Conservation (phyloP, 2,113 vertebrate genomes). For the Petromus typicus region DNA sequence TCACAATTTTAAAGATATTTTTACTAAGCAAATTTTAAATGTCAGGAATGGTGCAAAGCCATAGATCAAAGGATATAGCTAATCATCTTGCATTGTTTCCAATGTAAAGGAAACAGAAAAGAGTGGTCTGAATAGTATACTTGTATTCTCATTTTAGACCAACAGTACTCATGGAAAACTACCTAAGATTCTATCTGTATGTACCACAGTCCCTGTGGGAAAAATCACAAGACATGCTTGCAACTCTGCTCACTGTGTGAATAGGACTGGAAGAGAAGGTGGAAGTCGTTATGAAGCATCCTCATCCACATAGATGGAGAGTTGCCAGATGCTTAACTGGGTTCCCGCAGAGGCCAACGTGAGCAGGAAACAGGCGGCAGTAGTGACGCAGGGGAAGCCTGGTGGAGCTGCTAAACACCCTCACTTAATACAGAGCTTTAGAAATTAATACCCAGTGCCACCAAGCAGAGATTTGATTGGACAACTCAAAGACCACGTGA, state of each 20-base stretch:
- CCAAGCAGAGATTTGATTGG: background rate
- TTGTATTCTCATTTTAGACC: conserved; percentile 11
- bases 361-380: conserved; percentile 88
- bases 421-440: conserved; percentile 27
- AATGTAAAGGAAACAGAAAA: background rate
- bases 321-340: conserved; percentile 75
- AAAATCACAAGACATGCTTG: conserved; percentile 74
- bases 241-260: conserved; percentile 65
- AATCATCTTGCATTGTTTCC: background rate
- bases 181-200: conserved; percentile 29
- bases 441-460: background rate
- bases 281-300: conserved; percentile 81
- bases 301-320: conserved; percentile 66
- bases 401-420: conserved; percentile 76
- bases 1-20: background rate
- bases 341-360: conserved; percentile 85
- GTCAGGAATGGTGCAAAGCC: background rate
- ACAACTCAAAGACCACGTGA: background rate
- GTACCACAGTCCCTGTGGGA: conserved; percentile 27
- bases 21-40: background rate
- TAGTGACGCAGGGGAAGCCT: conserved; percentile 88
- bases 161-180: conserved; percentile 3
- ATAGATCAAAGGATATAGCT: background rate
- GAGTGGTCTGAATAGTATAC: background rate
- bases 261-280: conserved; percentile 52